phyloP scores from a whole-genome alignment of 2,113 vertebrate species.

The Callopanchax toddi region DNA sequence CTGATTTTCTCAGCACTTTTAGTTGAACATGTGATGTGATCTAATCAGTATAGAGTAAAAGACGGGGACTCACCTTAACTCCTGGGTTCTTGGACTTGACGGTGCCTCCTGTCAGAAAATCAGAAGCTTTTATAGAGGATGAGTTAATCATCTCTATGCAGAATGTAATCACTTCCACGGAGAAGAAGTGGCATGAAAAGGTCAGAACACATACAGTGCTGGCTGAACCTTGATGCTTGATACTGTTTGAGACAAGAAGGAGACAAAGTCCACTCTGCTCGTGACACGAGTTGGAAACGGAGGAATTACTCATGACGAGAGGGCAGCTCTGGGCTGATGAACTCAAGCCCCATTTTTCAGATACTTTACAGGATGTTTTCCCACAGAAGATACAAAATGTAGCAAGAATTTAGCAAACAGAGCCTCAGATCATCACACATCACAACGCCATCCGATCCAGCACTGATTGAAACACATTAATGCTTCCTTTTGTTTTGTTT shows the following conservation, averaged over 20 bases:
- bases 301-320: background rate
- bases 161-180: conserved; percentile 23
- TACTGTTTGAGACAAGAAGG: conserved; percentile 25
- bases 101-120: conserved; percentile 32
- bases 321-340: background rate
- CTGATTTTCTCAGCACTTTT: too few species aligned
- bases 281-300: background rate
- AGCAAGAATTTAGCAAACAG: background rate
- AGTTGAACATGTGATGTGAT: background rate
- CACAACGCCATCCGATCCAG: too few species aligned
- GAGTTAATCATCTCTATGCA: conserved; percentile 38
- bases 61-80: conserved; percentile 46
- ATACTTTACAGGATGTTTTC: background rate
- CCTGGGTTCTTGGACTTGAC: conserved; percentile 34
- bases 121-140: conserved; percentile 54
- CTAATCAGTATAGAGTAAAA: background rate
- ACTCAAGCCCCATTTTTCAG: background rate
- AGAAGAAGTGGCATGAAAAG: conserved; percentile 3
- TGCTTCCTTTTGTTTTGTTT: too few species aligned
- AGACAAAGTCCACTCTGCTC: conserved; percentile 54
- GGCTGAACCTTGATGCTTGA: conserved; percentile 59
- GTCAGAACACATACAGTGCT: conserved; percentile 7
- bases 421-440: too few species aligned
- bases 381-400: background rate
- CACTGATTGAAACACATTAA: too few species aligned